These are phyloP conservation scores for Indri indri DNA, from an alignment of 2,113 vertebrate species.

Conservation along the genomic window DNA sequence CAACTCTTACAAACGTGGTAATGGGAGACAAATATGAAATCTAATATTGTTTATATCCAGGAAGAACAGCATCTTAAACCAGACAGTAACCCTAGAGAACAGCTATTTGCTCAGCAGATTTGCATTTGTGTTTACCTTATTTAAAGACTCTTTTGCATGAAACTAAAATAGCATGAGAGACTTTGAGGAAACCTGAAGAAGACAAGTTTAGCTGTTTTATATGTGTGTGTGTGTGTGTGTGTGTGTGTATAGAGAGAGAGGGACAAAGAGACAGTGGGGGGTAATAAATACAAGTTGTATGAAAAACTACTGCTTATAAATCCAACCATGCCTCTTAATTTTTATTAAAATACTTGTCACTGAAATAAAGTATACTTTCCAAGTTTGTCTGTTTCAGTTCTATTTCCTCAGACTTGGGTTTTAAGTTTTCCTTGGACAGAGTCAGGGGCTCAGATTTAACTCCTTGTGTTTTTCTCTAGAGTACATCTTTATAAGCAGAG, in stretches of 20 bases:
- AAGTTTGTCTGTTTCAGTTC: conserved; percentile 25
- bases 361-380: conserved; percentile 55
- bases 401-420: conserved; percentile 10
- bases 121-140: conserved; percentile 41
- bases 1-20: neutral
- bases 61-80: neutral
- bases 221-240: neutral
- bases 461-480: conserved; percentile 40
- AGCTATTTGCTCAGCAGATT: conserved; percentile 18
- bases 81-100: neutral
- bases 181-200: conserved; percentile 25
- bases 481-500: conserved; percentile 12
- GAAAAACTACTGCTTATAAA: conserved; percentile 1
- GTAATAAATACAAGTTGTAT: conserved; percentile 14
- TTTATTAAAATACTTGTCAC: conserved; percentile 42
- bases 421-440: neutral
- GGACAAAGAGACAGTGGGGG: no score
- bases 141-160: conserved; percentile 4
- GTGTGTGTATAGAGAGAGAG: no score
- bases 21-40: neutral
- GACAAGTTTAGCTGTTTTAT: neutral
- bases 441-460: neutral
- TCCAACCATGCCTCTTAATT: conserved; percentile 23
- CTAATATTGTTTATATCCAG: neutral
- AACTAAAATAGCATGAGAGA: conserved; percentile 22